Evolutionary conservation across 1,140 invertebrate species (phyloP), one percentile per base, ranked within the genome.

Genomic region (Temnothorax longispinosus): DNA sequence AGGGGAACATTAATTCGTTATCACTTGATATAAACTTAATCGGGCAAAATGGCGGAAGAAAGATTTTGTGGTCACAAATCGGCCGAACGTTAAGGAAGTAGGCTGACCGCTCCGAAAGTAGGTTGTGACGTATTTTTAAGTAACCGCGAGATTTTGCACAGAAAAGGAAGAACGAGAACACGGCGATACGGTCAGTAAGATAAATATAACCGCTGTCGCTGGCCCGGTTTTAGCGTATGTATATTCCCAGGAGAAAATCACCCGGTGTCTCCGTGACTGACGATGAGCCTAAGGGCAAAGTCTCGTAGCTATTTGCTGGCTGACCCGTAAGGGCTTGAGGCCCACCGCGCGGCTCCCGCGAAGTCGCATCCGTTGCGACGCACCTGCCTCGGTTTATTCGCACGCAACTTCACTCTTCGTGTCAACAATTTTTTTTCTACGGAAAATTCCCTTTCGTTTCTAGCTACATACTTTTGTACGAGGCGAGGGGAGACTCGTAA

Each of bases 151-250:
- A 80, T 80, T 80, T 80, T 67, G 35, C 47, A 41, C 62, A 27
- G 62, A 69, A 80, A 80, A 69, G 62, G 62, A 80, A 80, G 62
- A 80, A 80, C 44, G 35, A 64, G 32, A 67, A 27, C 21, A 54
- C 35, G 18, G 35, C 62, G 47, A 67, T 62, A 67, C 76, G 85
- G 56, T 76, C 65, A 27, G 47, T 69, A 88, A 71, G 87, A 88
- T 88, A 88, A 88, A 88, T 88, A 88, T 87, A 88, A 84, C 69
- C 27, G 32, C 52, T 35, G 86, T 88, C 52, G 69, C 69, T 52
- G 81, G 72, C 77, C 32, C 67, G 80, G 21, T 82, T 32, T 71
- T 81, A 86, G 87, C 74, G 50, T 71, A 21, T 21, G 56, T 41
- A 32, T 41, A 32, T 87, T 82, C 41, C 52, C 69, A 50, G 54